Evolutionary conservation across 2,113 vertebrate genomes (phyloP).

Genomic region (Osmerus eperlanus): DNA sequence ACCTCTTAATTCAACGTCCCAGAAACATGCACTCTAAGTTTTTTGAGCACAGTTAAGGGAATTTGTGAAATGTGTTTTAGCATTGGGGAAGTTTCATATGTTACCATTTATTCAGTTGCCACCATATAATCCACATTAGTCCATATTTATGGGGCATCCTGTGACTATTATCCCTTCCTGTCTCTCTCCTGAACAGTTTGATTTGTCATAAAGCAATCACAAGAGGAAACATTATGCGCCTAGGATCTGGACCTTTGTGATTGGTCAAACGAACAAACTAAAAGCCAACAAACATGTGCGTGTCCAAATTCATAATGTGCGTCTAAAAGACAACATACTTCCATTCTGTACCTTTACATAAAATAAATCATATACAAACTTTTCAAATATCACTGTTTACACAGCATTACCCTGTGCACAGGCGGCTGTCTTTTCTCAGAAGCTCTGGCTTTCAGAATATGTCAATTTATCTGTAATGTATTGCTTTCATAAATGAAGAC

Average conservation of each 20-base stretch:
- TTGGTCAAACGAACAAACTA: conserved; percentile 39
- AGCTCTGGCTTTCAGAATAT: conserved; percentile 45
- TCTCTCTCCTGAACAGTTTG: conserved; percentile 46
- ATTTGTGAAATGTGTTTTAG: conserved; percentile 1
- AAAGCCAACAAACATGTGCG: conserved; percentile 40
- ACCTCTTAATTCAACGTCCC: conserved; percentile 12
- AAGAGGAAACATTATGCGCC: conserved; percentile 72
- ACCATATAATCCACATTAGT: conserved; percentile 32
- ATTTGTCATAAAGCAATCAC: conserved; percentile 67
- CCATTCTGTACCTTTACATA: conserved; percentile 61
- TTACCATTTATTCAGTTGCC: conserved; percentile 2
- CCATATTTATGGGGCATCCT: conserved; percentile 42
- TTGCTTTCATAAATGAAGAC: conserved; percentile 75
- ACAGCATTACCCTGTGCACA: conserved; percentile 56
- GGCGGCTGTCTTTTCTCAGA: conserved; percentile 37
- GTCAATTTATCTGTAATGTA: conserved; percentile 65
- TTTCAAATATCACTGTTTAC: conserved; percentile 56
- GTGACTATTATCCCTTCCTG: conserved; percentile 15
- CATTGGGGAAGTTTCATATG: conserved; percentile 5
- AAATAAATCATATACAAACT: conserved; percentile 37
- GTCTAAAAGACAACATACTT: conserved; percentile 42
- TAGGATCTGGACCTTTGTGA: conserved; percentile 56
- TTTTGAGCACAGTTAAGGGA: not conserved
- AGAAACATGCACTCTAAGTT: conserved; percentile 16
- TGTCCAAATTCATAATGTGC: conserved; percentile 38